Evolutionary conservation across 2,888 invertebrate genomes (phyloP).

Genomic region (Acleris holmiana): DNA sequence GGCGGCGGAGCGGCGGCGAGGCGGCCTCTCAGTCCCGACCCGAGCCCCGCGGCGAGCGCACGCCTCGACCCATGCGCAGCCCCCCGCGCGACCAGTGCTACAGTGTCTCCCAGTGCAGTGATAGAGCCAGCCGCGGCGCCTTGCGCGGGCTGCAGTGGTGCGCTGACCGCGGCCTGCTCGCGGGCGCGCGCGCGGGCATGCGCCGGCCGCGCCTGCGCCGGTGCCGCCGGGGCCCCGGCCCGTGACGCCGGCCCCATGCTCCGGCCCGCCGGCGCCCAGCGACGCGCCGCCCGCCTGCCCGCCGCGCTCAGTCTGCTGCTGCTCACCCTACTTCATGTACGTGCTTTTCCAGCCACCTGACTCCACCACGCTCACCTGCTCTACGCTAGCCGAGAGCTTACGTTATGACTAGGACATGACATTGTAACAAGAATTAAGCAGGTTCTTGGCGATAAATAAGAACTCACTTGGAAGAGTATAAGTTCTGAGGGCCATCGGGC

Average conservation of each 20-base stretch:
- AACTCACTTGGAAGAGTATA: too few relatives aligned
- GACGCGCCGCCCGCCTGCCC: slow-evolving; percentile 69
- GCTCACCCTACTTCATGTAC: slow-evolving; percentile 73
- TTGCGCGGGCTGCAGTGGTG: slow-evolving; percentile 28
- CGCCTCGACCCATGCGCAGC: slow-evolving; percentile 39
- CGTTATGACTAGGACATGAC: too few relatives aligned
- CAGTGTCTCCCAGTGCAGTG: slow-evolving; percentile 34
- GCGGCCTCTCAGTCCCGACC: slow-evolving; percentile 41
- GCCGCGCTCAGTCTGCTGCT: slow-evolving; percentile 63
- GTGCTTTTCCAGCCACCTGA: slow-evolving; percentile 42
- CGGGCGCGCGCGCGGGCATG: slow-evolving; percentile 27
- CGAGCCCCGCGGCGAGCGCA: slow-evolving; percentile 65
- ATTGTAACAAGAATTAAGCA: too few relatives aligned
- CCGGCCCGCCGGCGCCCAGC: slow-evolving; percentile 64
- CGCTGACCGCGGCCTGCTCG: slow-evolving; percentile 25
- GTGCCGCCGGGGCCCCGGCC: slow-evolving; percentile 63
- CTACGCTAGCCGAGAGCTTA: too few relatives aligned
- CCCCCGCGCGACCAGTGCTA: slow-evolving; percentile 38
- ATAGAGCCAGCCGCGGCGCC: slow-evolving; percentile 38
- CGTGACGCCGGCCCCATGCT: slow-evolving; percentile 54
- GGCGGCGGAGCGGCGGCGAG: slow-evolving; percentile 45
- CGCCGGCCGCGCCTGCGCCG: slow-evolving; percentile 49
- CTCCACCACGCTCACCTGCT: background rate
- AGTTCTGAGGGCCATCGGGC: too few relatives aligned
- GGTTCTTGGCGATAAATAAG: too few relatives aligned